Evolutionary conservation across 2,888 invertebrate species (phyloP), one percentile per base, ranked within the genome.

Genomic region (Geophilus truncorum): DNA sequence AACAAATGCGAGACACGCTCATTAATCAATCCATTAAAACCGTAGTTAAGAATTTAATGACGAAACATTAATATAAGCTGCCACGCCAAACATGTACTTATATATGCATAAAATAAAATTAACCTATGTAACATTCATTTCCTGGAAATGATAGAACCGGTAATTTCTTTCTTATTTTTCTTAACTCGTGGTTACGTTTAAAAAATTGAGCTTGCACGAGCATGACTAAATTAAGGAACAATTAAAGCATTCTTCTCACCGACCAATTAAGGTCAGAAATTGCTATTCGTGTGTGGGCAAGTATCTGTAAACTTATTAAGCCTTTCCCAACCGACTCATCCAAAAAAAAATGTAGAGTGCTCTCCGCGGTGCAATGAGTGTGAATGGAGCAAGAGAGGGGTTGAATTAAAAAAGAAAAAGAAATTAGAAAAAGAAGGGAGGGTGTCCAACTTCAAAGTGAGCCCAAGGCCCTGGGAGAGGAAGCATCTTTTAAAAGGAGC

Each of bases 21-120:
- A 62, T 62, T 62, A 62, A 62, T 62, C 57, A 62, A 62, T 62
- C 57, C 57, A 62, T 62, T 62, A 62, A 62, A 62, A 62, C 57
- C 40, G 23, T 23, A 62, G 57, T 62, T 62, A 23, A 62, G 57
- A 62, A 62, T 62, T 62, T 62, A 62, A 62, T 62, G 57, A 62
- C 57, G 57, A 62, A 62, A 62, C 57, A 62, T 62, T 62, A 62
- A 62, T 62, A 23, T 62, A 62, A 23, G 21, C 57, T 62, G 57
- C 57, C 57, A 62, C 21, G 57, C 57, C 57, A 62, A 62, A 62
- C 57, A 62, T 62, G 23, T 62, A 62, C 57, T 62, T 62, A 62
- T 62, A 62, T 21, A 62, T 62, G 57, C 57, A 62, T 62, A 62
- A 62, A 62, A 62, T 62, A 62, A 62, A 62, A 62, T 62, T 62